These are phyloP conservation scores for Coenobita brevimanus DNA, from an alignment of 1,140 invertebrate species.

Conservation along the genomic window DNA sequence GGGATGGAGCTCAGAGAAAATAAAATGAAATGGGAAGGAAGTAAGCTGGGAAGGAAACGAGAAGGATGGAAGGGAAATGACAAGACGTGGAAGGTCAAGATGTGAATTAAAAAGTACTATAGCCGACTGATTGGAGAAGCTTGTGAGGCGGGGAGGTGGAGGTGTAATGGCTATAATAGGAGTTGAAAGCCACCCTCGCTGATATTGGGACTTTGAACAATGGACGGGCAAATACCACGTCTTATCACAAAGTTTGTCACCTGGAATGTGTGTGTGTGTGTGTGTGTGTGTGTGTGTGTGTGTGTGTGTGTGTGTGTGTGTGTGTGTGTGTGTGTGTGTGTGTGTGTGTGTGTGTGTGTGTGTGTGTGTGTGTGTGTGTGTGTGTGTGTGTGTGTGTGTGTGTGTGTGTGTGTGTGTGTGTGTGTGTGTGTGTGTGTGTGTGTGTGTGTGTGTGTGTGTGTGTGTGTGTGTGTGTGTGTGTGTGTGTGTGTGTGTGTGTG, in stretches of 20 bases:
- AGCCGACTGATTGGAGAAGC: no score
- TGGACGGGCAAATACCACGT: no score
- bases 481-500: not conserved
- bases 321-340: not conserved
- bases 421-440: constrained; percentile 12
- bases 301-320: constrained; percentile 4
- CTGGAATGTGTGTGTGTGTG: not conserved
- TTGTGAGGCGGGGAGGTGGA: no score
- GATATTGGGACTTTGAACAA: no score
- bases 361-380: not conserved
- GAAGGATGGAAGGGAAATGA: no score
- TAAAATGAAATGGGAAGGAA: no score
- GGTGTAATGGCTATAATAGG: no score
- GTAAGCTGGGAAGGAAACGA: no score
- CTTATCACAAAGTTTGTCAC: not conserved
- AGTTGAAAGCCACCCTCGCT: no score
- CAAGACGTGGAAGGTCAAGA: no score
- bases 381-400: constrained; percentile 17
- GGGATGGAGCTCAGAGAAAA: no score
- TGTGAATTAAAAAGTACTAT: no score
- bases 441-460: constrained; percentile 14
- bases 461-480: not conserved
- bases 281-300: constrained; percentile 10
- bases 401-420: constrained; percentile 4
- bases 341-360: not conserved